These are phyloP conservation scores for Oscarella lobularis DNA, from an alignment of 37 sponge, comb jelly and placozoan genomes.

Conservation along the genomic window DNA sequence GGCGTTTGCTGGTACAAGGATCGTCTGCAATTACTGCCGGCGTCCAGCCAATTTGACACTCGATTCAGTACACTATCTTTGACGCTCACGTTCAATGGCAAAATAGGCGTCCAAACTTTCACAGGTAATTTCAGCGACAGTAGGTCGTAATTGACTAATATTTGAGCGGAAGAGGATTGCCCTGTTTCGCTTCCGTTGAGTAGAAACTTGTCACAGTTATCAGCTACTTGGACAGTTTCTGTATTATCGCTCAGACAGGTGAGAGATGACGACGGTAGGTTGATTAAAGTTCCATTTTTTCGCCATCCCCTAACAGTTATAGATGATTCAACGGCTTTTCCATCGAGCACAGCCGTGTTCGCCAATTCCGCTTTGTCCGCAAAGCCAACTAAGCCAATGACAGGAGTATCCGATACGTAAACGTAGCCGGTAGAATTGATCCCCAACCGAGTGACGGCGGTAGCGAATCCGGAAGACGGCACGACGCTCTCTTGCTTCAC, in stretches of 20 bases:
- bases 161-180: background rate
- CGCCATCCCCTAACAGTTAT: background rate
- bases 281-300: background rate
- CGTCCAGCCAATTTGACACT: background rate
- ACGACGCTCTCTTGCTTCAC: background rate
- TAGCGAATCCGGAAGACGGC: background rate
- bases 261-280: background rate
- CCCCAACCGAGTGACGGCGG: background rate
- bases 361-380: background rate
- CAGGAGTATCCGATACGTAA: background rate
- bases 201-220: background rate
- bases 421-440: background rate
- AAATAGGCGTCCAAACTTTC: background rate
- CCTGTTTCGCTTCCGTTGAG: background rate
- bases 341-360: background rate
- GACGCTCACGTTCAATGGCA: background rate
- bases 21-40: background rate
- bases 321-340: background rate
- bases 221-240: background rate
- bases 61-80: background rate
- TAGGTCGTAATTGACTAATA: too few species aligned
- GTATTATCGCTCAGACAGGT: background rate
- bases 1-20: background rate
- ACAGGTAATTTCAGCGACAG: background rate
- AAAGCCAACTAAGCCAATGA: background rate